These are phyloP conservation scores for Gibbula magus DNA, from an alignment of 2,888 invertebrate genomes.

Conservation along the genomic window DNA sequence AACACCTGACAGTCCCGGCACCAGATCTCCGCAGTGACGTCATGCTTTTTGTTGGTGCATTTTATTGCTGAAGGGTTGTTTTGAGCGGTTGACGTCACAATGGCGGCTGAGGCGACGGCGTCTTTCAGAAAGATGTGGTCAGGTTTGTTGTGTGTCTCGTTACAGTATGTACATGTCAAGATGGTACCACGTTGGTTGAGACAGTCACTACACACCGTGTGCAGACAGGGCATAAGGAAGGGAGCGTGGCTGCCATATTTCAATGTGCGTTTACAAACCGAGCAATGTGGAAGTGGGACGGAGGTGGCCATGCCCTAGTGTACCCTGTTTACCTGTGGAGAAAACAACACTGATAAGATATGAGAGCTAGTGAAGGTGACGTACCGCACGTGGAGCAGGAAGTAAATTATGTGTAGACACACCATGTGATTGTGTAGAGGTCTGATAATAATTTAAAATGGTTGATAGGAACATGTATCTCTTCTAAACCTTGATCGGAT, in stretches of 20 bases:
- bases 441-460: too few relatives aligned
- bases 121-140: not conserved
- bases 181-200: not conserved
- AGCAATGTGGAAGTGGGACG: not conserved
- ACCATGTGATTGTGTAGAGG: too few relatives aligned
- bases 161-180: not conserved
- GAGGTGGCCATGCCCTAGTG: not conserved
- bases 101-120: not conserved
- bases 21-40: not conserved
- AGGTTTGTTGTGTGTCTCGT: not conserved
- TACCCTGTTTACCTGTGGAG: too few relatives aligned
- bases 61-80: not conserved
- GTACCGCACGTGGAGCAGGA: too few relatives aligned
- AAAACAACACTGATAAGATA: too few relatives aligned
- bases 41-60: not conserved
- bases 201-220: not conserved
- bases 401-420: too few relatives aligned
- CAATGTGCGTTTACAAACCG: not conserved
- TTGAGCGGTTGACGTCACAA: not conserved
- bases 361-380: too few relatives aligned
- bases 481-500: too few relatives aligned
- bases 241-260: not conserved
- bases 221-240: not conserved
- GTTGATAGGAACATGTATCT: too few relatives aligned
- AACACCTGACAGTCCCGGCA: not conserved